phyloP scores from a whole-genome alignment of 2,113 vertebrate species.

The Talpa occidentalis region DNA sequence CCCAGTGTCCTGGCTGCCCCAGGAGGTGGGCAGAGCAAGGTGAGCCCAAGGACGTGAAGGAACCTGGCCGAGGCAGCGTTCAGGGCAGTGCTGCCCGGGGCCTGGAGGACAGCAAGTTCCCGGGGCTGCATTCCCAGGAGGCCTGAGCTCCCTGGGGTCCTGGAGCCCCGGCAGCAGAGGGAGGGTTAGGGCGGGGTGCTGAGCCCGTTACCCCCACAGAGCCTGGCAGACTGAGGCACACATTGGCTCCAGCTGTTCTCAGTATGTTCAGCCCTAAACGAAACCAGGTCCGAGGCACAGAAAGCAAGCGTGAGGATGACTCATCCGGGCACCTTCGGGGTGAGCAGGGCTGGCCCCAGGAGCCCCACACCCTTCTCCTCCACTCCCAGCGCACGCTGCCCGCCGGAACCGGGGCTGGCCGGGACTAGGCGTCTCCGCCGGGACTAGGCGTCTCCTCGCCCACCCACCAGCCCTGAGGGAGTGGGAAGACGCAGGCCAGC shows the following conservation, averaged over 20 bases:
- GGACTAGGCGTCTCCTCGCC: background rate
- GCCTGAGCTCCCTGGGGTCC: no score
- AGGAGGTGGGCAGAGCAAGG: no score
- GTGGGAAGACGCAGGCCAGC: background rate
- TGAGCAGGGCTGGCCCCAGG: fast-evolving
- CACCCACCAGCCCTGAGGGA: background rate
- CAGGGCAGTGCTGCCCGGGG: no score
- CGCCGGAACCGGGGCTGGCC: background rate
- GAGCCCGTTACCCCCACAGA: no score
- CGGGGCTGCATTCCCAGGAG: no score
- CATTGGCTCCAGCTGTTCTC: background rate
- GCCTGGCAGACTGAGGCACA: no score
- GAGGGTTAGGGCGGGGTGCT: no score
- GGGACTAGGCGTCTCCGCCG: background rate
- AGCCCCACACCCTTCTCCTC: background rate
- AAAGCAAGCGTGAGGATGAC: background rate
- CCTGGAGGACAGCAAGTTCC: no score
- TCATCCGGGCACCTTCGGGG: background rate
- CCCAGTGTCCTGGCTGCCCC: background rate
- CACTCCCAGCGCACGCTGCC: no score
- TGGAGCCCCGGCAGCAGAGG: no score
- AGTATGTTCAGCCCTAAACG: background rate
- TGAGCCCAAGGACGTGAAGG: no score
- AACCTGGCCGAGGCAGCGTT: no score
- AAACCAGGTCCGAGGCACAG: background rate